phyloP scores from a whole-genome alignment of 35 echinoderm and acorn worm species.

The Anneissia japonica region DNA sequence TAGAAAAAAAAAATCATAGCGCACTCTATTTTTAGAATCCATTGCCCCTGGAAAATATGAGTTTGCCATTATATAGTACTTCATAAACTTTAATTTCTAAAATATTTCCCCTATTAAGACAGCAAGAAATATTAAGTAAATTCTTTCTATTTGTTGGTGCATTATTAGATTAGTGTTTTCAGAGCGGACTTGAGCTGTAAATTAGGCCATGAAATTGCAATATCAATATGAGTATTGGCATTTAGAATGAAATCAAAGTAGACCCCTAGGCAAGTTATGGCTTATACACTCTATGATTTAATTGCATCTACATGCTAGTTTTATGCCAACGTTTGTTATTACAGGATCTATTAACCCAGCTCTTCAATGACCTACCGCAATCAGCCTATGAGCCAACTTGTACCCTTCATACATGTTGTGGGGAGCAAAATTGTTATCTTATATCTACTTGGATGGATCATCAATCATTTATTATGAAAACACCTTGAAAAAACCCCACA shows the following conservation, averaged over 20 bases:
- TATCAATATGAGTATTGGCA: constrained; percentile 1
- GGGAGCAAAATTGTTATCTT: not conserved
- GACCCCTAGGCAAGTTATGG: not conserved
- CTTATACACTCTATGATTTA: not conserved
- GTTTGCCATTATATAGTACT: too few species aligned
- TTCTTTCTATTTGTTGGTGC: too few species aligned
- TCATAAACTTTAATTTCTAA: too few species aligned
- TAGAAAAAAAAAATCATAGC: too few species aligned
- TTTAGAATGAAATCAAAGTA: not conserved
- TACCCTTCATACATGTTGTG: not conserved
- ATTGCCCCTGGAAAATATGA: too few species aligned
- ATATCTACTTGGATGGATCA: not conserved
- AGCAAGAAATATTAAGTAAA: too few species aligned
- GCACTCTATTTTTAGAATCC: too few species aligned
- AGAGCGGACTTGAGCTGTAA: not conserved
- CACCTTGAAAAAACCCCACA: not conserved
- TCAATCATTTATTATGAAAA: not conserved
- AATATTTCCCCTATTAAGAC: too few species aligned
- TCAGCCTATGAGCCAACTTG: not conserved
- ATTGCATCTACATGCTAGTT: not conserved
- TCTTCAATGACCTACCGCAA: not conserved
- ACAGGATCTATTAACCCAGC: constrained; percentile 1
- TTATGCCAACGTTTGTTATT: not conserved
- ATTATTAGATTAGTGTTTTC: not conserved
- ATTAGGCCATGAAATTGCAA: constrained; percentile 1